Evolutionary conservation across 2,888 invertebrate species (phyloP), one percentile per base, ranked within the genome.

Genomic region (Synanthedon myopaeformis): DNA sequence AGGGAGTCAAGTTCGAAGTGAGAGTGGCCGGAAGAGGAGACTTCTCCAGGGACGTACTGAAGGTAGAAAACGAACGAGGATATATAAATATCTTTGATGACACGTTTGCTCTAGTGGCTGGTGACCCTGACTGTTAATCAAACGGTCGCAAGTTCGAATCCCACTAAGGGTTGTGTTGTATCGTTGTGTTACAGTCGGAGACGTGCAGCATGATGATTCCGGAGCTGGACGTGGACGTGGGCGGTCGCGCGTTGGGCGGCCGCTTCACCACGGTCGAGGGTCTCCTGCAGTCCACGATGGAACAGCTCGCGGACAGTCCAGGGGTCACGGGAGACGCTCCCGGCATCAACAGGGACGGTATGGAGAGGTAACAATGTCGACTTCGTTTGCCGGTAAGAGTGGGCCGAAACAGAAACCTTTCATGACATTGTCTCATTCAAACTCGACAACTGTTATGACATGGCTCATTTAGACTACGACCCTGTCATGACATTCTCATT

Each of bases 191-290:
- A 1, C 70, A 86, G 87, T 84, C 87, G 0, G 87, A 87, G 55
- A 87, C 87, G 0, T 88, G 87, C 67, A 73, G 71, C 53, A 74
- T 87, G 82, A 58, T 64, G 54, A 79, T 87, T 2, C 98, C 98
- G 0, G 96, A 98, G 77, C 72, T 99, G 53, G 95, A 97, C 1
- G 82, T 98, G 61, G 93, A 95, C 67, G 94, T 95, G 55, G 96
- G 97, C 0, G 90, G 95, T 0, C 90, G 92, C 5, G 94, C 97
- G 3, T 82, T 98, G 17, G 94, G 96, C 4, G 98, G 99, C 0
- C 91, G 97, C 53, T 99, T 99, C 78, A 96, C 97, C 0, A 99
- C 99, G 0, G 90, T 98, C 0, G 99, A 99, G 87, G 99, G 99
- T 28, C 92, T 83, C 19, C 59, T 84, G 58, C 60, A 80, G 1